Base-by-base conservation (phyloP, 1,140 invertebrate species). In the Choristoneura fumiferana region DNA sequence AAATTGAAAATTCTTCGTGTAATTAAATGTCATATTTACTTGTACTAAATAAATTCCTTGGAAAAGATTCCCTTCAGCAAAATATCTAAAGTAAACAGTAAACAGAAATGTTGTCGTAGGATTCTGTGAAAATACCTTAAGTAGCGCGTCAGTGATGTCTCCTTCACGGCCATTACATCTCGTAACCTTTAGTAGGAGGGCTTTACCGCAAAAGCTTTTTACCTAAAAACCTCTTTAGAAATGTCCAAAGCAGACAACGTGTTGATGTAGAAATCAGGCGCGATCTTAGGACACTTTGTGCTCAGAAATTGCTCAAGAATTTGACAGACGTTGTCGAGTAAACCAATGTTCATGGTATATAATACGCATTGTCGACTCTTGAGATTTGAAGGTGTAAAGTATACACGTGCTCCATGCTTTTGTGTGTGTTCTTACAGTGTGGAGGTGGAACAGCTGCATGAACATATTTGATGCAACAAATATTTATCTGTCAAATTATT, bases 221-320 rank as follows among this genome's bases (percentile, higher is more conserved):
- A 54, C 52, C 33, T 49, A 54, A 54, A 54, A 54, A 54, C 33
- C 52, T 54, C 52, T 54, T 54, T 54, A 54, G 29, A 54, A 36
- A 17, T 17, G 52, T 54, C 52, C 52, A 54, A 36, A 54, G 17
- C 52, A 54, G 52, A 36, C 33, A 35, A 53, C 52, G 8, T 54
- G 52, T 36, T 54, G 52, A 54, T 36, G 33, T 54, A 36, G 34
- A 54, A 49, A 49, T 49, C 18, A 49, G 43, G 14, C 43, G 22
- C 9, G 14, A 29, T 49, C 43, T 49, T 49, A 49, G 43, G 22
- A 49, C 17, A 49, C 43, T 49, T 12, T 49, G 43, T 13, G 22
- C 18, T 49, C 18, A 4, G 18, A 12, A 49, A 49, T 29, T 49
- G 43, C 43, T 49, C 29, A 2, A 40, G 12, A 40, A 15, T 40